Evolutionary conservation across 1,140 invertebrate genomes (phyloP), one percentile per base, ranked within the genome.

Genomic region (Calosoma granatense): DNA sequence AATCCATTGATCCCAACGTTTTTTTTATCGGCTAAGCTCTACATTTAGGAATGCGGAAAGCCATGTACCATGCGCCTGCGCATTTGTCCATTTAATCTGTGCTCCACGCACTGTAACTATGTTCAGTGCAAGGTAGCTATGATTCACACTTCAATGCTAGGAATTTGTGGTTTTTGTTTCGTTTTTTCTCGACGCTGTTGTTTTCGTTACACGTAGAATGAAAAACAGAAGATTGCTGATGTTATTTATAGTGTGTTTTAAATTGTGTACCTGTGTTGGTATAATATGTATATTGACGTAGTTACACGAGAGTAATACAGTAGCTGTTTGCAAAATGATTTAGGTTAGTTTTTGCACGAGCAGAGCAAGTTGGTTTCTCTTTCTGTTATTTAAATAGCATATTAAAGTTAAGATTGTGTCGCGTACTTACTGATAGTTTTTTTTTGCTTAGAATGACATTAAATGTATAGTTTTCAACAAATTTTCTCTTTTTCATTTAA

Each of bases 41-140:
- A 47, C 41, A 47, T 47, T 47, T 47, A 47, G 41, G 41, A 47
- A 47, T 47, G 41, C 41, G 41, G 41, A 47, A 47, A 47, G 41
- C 15, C 4, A 11, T 12, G 41, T 47, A 11, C 6, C 4, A 17
- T 11, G 15, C 41, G 41, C 41, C 9, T 47, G 41, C 41, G 17
- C 26, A 30, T 30, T 30, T 6, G 14, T n/a, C n/a, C 26, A 30
- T 30, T 30, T 6, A 6, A 30, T 4, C 26, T 30, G 14, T 6
- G 14, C 26, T 14, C 4, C 4, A 6, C 26, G 26, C 14, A 30
- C 14, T 30, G 6, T 6, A 14, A 6, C 26, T 4, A 30, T 36
- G 17, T 4, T 12, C 15, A 4, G 17, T 4, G 3, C 6, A 47
- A 9, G 17, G 41, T 47, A 47, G 41, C 41, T 47, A 47, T 47